Evolutionary conservation across 2,113 vertebrate genomes (phyloP), one percentile per base, ranked within the genome.

Genomic region (Euleptes europaea): DNA sequence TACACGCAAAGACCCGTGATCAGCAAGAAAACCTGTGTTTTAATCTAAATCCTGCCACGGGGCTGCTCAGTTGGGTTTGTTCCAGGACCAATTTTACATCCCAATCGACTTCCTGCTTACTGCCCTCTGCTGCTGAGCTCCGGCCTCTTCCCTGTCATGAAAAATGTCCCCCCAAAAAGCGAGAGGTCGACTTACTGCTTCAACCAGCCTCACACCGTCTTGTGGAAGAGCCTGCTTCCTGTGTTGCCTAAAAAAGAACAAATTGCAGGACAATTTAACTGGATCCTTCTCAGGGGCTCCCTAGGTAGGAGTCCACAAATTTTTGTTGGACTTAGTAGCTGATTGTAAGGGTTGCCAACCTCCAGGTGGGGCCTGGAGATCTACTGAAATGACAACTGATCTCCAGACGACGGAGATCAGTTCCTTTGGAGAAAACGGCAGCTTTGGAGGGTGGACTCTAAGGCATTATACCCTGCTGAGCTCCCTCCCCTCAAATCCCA

Each of bases 241-340:
- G 67, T 40, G 74, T 77, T 92, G 95, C 92, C 96, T 97, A 89
- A 0, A 4, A 69, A 81, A 69, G 88, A 82, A 49, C 82, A 51
- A 92, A 85, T 71, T 28, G 0, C 0, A 6, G 14, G 74, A 0
- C 1, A 17, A 76, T 38, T 31, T 14, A 49, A 47, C 7, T 5
- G 14, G 6, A 35, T 35, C 49, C 4, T 15, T 44, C 11, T 14
- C 72, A n/a, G 72, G 13, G 31, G 42, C 72, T 13, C 13, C 5
- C 42, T n/a, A 42, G 67, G n/a, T 3, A 69, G 15, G n/a, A 35
- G 33, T 35, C 67, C 5, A 19, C 67, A 38, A 3, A 17, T 69
- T 69, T 33, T 33, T 69, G n/a, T 11, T 33, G 66, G 66, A 35
- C n/a, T 69, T 33, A 15, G 15, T 69, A 1, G 14, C 33, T 12